These are phyloP conservation scores for Oryzias melastigma DNA, from an alignment of 2,113 vertebrate genomes.

Conservation along the genomic window DNA sequence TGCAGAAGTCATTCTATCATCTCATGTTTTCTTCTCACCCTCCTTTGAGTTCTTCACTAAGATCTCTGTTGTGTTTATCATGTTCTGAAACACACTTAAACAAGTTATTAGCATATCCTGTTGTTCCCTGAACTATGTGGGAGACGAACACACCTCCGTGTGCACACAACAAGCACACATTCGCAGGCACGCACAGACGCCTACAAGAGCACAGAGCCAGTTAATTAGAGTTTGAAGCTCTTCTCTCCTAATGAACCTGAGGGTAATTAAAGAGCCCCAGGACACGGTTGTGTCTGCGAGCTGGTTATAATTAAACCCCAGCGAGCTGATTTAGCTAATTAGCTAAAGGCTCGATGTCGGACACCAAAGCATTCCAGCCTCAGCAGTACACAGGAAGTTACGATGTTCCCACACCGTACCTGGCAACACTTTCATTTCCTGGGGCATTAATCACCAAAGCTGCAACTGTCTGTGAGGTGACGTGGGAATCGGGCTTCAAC, in stretches of 20 bases:
- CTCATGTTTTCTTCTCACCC: conserved; percentile 14
- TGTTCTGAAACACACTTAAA: conserved; percentile 42
- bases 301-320: conserved; percentile 80
- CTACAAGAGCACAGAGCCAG: conserved; percentile 33
- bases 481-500: conserved; percentile 5
- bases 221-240: conserved; percentile 73
- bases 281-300: conserved; percentile 66
- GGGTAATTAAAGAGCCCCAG: conserved; percentile 76
- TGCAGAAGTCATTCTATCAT: conserved; percentile 38
- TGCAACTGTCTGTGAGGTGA: conserved; percentile 51
- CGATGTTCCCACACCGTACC: conserved; percentile 51
- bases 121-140: conserved; percentile 26
- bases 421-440: conserved; percentile 74
- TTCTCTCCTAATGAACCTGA: conserved; percentile 65
- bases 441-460: conserved; percentile 68
- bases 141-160: conserved; percentile 33
- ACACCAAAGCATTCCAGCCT: conserved; percentile 65
- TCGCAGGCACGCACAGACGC: conserved; percentile 14
- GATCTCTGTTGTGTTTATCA: conserved; percentile 38
- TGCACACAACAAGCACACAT: conserved; percentile 21
- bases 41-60: conserved; percentile 28
- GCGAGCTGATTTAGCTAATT: conserved; percentile 80
- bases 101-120: conserved; percentile 46
- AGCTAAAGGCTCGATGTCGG: conserved; percentile 69
- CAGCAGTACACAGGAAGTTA: conserved; percentile 63